A percentile compares a stretch with the other conserved stretches of the same genome.
Evolutionary conservation across 2,888 invertebrate genomes (phyloP).

Genomic region (Conistra vaccinii): DNA sequence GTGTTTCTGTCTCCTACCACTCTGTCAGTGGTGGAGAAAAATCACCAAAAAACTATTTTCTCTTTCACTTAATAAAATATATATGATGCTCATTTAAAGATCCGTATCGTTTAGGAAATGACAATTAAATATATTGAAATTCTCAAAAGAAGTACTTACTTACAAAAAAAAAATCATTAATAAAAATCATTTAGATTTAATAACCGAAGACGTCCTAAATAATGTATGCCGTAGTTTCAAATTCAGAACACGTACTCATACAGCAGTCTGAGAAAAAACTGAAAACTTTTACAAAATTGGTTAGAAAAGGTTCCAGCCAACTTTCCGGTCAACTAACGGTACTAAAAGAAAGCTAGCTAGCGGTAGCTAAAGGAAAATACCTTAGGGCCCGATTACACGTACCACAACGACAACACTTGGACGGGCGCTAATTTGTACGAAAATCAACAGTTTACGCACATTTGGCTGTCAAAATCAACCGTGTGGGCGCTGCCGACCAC

Average conservation of each 20-base stretch:
- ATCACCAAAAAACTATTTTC: not conserved
- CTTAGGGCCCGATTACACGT: not conserved
- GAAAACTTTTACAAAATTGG: conserved; percentile 37
- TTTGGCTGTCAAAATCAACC: not conserved
- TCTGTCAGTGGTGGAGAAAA: too few relatives aligned
- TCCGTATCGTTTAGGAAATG: not conserved
- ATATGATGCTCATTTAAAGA: not conserved
- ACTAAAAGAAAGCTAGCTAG: too few relatives aligned
- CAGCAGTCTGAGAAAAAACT: conserved; percentile 40
- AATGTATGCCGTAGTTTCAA: not conserved
- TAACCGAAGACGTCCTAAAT: not conserved
- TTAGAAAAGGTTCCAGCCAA: conserved; percentile 8
- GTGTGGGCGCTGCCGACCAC: not conserved
- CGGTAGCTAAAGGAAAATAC: conserved; percentile 45
- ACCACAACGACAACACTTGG: not conserved
- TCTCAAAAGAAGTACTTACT: not conserved
- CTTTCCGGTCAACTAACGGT: conserved; percentile 46
- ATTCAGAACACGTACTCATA: conserved; percentile 45
- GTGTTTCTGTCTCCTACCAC: too few relatives aligned
- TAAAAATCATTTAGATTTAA: not conserved
- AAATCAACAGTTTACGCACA: too few relatives aligned
- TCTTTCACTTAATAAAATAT: not conserved
- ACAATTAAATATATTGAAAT: too few relatives aligned
- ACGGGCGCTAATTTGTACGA: not conserved
- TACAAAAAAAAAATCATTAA: not conserved